A percentile compares a stretch with the other conserved stretches of the same genome.
phyloP scores from a whole-genome alignment of 2,888 invertebrate species.

The Carterocephalus palaemon region DNA sequence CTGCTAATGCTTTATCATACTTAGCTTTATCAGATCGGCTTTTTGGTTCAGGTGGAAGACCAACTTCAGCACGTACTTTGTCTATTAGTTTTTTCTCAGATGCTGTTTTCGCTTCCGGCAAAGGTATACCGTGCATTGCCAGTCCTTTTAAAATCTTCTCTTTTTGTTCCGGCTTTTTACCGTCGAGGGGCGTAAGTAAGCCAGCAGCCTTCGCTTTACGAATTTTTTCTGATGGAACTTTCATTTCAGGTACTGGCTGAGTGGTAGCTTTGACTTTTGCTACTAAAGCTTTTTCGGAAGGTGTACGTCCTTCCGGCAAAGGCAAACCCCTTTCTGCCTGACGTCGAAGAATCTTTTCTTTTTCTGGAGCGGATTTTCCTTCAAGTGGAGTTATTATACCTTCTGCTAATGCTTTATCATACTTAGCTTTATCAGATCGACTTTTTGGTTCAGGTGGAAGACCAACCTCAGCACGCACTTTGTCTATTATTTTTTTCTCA shows the following conservation, averaged over 20 bases:
- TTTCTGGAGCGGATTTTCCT: background rate
- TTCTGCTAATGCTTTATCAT: constrained; percentile 34
- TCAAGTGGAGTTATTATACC: constrained; percentile 38
- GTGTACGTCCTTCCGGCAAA: constrained; percentile 24
- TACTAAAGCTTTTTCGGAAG: constrained; percentile 39
- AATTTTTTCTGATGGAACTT: constrained; percentile 29
- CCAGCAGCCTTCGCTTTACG: constrained; percentile 33
- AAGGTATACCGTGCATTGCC: constrained; percentile 27
- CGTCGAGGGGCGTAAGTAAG: constrained; percentile 30
- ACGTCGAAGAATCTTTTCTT: no score
- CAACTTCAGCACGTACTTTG: constrained; percentile 25
- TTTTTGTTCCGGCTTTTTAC: constrained; percentile 29
- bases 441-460: constrained; percentile 20
- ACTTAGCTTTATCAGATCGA: constrained; percentile 30
- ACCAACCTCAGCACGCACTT: no score
- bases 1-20: constrained; percentile 19
- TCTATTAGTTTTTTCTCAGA: constrained; percentile 30
- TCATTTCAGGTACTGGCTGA: constrained; percentile 11
- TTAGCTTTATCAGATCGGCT: constrained; percentile 26
- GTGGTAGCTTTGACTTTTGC: constrained; percentile 30
- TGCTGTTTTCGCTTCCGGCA: constrained; percentile 31
- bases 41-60: constrained; percentile 30
- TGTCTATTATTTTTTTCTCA: constrained; percentile 31
- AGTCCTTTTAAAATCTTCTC: constrained; percentile 28
- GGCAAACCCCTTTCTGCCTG: constrained; percentile 30